Evolutionary conservation across 2,888 invertebrate species (phyloP).

Genomic region (Lepidocyrtinus sp.): DNA sequence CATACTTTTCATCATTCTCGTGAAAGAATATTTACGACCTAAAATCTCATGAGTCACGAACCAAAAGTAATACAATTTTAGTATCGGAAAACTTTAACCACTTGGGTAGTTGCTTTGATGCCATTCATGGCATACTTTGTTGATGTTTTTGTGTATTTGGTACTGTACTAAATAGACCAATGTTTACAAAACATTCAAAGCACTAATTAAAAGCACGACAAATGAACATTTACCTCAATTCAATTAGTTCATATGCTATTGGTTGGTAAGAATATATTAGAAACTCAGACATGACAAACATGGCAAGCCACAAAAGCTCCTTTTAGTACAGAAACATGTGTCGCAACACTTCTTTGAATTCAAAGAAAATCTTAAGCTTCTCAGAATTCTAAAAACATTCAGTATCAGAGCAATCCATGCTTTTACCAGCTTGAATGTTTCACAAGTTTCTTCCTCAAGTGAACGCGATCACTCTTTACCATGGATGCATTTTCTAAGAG

Average conservation of each 20-base stretch:
- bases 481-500: neutral
- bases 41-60: neutral
- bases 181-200: slow-evolving; percentile 51
- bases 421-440: too few relatives aligned
- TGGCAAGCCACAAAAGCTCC: neutral
- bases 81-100: neutral
- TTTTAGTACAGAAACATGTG: neutral
- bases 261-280: neutral
- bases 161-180: neutral
- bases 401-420: neutral
- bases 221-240: slow-evolving; percentile 61
- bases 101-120: too few relatives aligned
- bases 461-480: too few relatives aligned
- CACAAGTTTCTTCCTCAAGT: neutral
- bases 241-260: slow-evolving; percentile 49
- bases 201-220: slow-evolving; percentile 65
- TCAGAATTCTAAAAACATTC: neutral
- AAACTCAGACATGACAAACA: neutral
- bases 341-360: neutral
- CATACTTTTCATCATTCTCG: neutral
- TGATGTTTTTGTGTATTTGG: too few relatives aligned
- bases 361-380: neutral
- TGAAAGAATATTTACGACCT: neutral
- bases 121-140: neutral
- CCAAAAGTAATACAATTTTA: neutral